Percentiles rank a stretch among this genome's conserved stretches.
Evolutionary conservation across 2,113 vertebrate genomes (phyloP).

Genomic region (Oplegnathus fasciatus): DNA sequence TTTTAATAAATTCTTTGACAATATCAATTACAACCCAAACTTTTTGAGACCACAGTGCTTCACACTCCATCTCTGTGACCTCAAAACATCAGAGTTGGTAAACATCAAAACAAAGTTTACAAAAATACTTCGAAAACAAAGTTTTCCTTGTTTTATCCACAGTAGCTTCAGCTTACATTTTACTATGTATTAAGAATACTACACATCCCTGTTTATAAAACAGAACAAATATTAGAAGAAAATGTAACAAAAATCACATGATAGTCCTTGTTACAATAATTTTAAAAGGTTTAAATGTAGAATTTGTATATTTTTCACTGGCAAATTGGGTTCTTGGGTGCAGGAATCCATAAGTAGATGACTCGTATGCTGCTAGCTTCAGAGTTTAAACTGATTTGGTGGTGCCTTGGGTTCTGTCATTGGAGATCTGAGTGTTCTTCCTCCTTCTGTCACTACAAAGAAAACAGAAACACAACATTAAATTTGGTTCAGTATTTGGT

Average conservation of each 20-base stretch:
- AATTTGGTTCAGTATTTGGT: background rate
- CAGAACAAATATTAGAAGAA: slow-evolving; percentile 52
- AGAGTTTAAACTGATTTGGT: background rate
- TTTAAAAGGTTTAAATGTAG: background rate
- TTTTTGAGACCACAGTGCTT: background rate
- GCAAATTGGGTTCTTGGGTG: background rate
- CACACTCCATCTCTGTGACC: background rate
- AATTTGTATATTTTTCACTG: background rate
- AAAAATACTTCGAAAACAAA: background rate
- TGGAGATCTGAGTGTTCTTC: accelerated
- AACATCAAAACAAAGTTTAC: background rate
- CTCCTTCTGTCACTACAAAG: slow-evolving; percentile 11
- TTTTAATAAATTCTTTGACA: slow-evolving; percentile 29
- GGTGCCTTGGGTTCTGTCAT: accelerated
- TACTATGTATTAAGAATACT: slow-evolving; percentile 55
- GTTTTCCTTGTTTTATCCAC: background rate
- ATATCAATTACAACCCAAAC: background rate
- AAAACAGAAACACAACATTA: background rate
- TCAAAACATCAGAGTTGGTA: background rate
- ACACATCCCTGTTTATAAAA: slow-evolving; percentile 75
- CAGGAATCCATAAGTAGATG: background rate
- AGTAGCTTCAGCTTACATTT: background rate
- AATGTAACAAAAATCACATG: background rate
- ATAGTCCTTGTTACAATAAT: background rate
- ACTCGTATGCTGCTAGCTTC: background rate